Conservation (phyloP, 64 coral and sea anemone species). For the Pocillopora damicornis region DNA sequence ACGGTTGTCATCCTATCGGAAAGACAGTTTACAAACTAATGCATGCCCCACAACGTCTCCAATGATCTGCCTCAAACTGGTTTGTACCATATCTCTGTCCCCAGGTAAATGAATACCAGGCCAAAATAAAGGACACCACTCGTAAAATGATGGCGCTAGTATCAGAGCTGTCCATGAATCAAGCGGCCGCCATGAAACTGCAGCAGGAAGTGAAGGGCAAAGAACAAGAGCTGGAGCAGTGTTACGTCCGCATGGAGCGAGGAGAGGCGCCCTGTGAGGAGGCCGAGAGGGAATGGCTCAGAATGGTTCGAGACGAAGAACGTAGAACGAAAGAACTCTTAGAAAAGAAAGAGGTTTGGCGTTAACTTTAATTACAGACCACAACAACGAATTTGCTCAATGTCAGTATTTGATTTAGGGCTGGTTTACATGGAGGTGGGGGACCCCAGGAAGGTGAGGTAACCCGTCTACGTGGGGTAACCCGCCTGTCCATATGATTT, state of each 20-base stretch:
- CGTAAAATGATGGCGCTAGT: constrained; percentile 99
- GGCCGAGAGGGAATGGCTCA: constrained; percentile 88
- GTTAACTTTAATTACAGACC: neutral
- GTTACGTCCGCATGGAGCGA: constrained; percentile 95
- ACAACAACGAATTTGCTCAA: too few species aligned
- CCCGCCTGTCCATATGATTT: too few species aligned
- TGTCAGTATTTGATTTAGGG: too few species aligned
- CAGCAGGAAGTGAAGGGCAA: constrained; percentile 89
- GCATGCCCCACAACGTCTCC: neutral
- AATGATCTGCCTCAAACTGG: neutral
- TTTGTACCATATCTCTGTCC: neutral
- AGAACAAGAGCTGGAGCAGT: constrained; percentile 84
- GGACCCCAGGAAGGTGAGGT: too few species aligned
- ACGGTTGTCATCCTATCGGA: too few species aligned
- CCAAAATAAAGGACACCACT: constrained; percentile 96
- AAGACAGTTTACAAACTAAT: too few species aligned
- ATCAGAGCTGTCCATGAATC: constrained; percentile 96
- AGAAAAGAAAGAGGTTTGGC: constrained; percentile 58
- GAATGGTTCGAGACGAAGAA: constrained; percentile 83
- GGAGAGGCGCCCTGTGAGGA: constrained; percentile 87
- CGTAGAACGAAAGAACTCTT: constrained; percentile 56
- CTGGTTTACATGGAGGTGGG: too few species aligned
- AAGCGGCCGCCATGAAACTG: constrained; percentile 89
- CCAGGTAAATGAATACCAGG: constrained; percentile 98
- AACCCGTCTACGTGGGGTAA: too few species aligned